Evolutionary conservation across 35 echinoderm and acorn worm genomes (phyloP).

Genomic region (Acanthaster planci): DNA sequence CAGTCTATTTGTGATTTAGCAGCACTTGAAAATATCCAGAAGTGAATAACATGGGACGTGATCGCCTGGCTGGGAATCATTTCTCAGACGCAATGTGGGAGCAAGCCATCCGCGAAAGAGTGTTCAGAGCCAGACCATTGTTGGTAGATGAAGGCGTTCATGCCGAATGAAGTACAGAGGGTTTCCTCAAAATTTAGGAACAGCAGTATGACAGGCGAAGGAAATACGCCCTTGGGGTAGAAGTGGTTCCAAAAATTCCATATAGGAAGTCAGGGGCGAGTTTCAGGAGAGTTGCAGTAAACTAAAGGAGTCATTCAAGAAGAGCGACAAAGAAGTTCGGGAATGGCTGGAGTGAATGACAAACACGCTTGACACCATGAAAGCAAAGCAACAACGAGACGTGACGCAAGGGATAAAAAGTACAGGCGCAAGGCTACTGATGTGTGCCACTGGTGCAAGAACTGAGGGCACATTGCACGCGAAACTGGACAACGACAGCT

Average conservation of each 20-base stretch:
- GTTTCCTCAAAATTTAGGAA: conserved; percentile 26
- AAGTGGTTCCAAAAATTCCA: too few relatives aligned
- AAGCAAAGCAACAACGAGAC: too few relatives aligned
- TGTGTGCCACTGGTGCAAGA: not conserved
- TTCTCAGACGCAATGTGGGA: conserved; percentile 7
- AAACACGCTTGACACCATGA: too few relatives aligned
- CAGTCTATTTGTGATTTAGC: not conserved
- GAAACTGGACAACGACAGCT: not conserved
- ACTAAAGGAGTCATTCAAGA: too few relatives aligned
- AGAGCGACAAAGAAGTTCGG: too few relatives aligned
- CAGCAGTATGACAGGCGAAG: not conserved
- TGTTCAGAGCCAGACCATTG: not conserved
- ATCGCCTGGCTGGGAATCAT: not conserved
- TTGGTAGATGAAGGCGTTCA: too few relatives aligned
- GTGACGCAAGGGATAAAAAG: too few relatives aligned
- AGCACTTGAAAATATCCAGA: not conserved
- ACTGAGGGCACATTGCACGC: not conserved
- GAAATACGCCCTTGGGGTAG: too few relatives aligned
- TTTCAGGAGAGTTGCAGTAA: too few relatives aligned
- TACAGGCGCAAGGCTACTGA: too few relatives aligned
- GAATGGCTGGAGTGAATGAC: too few relatives aligned
- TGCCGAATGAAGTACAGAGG: not conserved
- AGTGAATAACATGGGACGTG: not conserved
- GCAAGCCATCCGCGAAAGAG: conserved; percentile 4
- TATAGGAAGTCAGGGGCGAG: too few relatives aligned